Evolutionary conservation across 2,113 vertebrate species (phyloP), one percentile per base, ranked within the genome.

Genomic region (Salvelinus alpinus): DNA sequence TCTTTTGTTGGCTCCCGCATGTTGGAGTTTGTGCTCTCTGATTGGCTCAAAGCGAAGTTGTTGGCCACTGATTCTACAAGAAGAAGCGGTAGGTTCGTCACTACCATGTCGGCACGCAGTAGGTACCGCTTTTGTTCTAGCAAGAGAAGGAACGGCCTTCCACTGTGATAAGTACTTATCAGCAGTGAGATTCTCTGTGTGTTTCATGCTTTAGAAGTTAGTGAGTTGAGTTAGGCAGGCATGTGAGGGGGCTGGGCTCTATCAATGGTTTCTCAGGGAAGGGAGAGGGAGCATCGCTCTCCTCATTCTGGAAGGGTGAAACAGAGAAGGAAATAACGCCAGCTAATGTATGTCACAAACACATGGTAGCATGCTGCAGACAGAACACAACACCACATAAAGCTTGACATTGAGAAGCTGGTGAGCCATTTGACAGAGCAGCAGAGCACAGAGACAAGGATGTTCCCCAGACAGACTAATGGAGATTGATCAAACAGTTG

Each of bases 261-360:
- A 69, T 16, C 38, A 29, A 72, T 77, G 24, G 3, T 25, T 14
- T 48, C 64, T 64, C 62, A 34, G 66, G 64, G 71, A 74, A 74
- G 75, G 76, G 71, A 85, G 72, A 79, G 47, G 82, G 31, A 78
- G 83, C 44, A 29, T 81, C 72, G 74, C 60, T 71, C 22, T 69
- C 82, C 85, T 82, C 81, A 47, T 80, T 72, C 65, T 67, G 65
- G 66, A 27, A 68, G 66, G 18, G 66, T 34, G 60, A 85, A 70
- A 81, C 83, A 85, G 71, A 83, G 75, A 70, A 20, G 29, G 14
- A 66, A 29, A 29, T 29, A 18, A 65, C 13, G 9, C 13, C 25
- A 65, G 24, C 27, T 65, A 44, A 44, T 44, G 38, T 44, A 29
- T 66, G 71, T 75, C 76, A 78, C 22, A 24, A 71, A 71, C 69